Base-by-base conservation (phyloP, 1,140 invertebrate genomes). In the Rhopalosiphum maidis region DNA sequence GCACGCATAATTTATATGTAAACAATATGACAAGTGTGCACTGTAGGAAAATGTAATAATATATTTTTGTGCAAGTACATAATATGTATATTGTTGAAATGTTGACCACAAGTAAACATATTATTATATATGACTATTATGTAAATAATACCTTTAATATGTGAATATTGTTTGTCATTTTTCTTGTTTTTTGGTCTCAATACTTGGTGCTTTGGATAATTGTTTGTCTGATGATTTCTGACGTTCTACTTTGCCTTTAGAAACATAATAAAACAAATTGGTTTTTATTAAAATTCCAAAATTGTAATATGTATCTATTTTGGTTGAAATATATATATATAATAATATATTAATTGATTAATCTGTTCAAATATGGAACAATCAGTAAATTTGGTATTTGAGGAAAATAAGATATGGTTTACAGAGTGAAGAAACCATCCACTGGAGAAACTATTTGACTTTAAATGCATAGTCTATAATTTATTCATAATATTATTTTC, bases 221-320 rank as follows among this genome's bases (percentile, higher is more conserved):
- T 54, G 30, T 43, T 60, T 90, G 22, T 90, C 89, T 11, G 89
- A 90, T 37, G 91, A 93, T 54, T 85, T 85, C 9, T 93, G 91
- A 21, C 91, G 91, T 85, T 93, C 91, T 37, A 93, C 22, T 55
- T 93, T 93, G 55, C 82, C 91, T 93, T n/a, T 43, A 60, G 43
- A 90, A 90, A 54, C 15, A 54, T 35, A 35, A 89, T 37, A 37
- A 86, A 9, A 85, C 8, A 22, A 86, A 43, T 25, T 21, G 25
- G n/a, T 30, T n/a, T 46, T 18, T 68, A 68, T n/a, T 68, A 30
- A 68, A 68, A 7, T n/a, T 9, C 11, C 30, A 4, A 68, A 15
- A 30, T n/a, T 68, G 4, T 9, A 30, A 60, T 25, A 55, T 46
- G 46, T 46, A 51, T 51, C 15, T 51, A 11, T 30, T 30, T 60